A percentile compares a stretch with the other conserved stretches of the same genome.
Evolutionary conservation across 2,113 vertebrate species (phyloP).

Genomic region (Prinia subflava): DNA sequence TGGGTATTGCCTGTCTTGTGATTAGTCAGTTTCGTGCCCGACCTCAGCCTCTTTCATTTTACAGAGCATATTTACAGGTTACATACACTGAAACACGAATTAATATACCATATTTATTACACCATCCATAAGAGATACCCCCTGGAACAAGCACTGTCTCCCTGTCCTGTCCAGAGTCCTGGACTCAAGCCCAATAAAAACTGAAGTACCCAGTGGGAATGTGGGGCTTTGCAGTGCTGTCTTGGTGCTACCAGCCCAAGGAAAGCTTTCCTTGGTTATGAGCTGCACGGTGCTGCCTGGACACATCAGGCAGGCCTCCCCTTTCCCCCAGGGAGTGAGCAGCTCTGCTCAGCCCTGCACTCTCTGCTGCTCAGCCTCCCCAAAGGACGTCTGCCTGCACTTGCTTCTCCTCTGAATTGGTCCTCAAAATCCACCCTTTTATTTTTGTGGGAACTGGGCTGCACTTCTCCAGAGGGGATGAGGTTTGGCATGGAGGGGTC

Average conservation of each 20-base stretch:
- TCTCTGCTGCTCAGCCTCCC: fast-evolving
- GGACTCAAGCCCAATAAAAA: background rate
- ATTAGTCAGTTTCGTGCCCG: too few species aligned
- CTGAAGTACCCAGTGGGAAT: fast-evolving
- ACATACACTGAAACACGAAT: too few species aligned
- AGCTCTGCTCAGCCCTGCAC: background rate
- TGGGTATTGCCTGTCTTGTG: too few species aligned
- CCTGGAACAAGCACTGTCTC: background rate
- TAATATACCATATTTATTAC: too few species aligned
- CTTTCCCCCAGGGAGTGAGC: fast-evolving
- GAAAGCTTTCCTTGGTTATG: fast-evolving
- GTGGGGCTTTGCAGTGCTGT: fast-evolving
- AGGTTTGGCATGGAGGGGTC: background rate
- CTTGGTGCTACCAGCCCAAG: background rate
- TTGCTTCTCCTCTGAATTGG: background rate
- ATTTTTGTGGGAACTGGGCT: background rate
- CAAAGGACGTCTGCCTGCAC: fast-evolving
- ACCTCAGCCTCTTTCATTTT: too few species aligned
- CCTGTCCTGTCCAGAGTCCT: background rate
- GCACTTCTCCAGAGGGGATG: background rate
- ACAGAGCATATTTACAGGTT: too few species aligned
- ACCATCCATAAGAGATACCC: fast-evolving
- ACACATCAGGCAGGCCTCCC: fast-evolving
- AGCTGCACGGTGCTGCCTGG: fast-evolving
- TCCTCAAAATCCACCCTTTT: background rate